Conservation (phyloP, 2,888 invertebrate species). For the Latrodectus hesperus region DNA sequence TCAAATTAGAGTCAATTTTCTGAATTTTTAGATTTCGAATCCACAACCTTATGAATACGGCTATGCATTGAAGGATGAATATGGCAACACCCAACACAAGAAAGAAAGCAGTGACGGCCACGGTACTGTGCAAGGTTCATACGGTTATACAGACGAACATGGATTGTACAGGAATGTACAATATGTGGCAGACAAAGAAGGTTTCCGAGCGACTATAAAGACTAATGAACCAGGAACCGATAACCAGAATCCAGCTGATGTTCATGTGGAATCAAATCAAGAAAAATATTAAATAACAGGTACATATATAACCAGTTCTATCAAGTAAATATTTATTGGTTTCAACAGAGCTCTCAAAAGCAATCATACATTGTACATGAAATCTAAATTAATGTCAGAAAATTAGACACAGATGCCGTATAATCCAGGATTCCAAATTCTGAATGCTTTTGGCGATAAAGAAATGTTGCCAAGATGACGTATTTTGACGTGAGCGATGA, state of each 20-base stretch:
- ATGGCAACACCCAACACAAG: conserved; percentile 43
- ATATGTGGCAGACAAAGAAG: conserved; percentile 51
- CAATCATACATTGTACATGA: too few species aligned
- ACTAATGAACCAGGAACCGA: conserved; percentile 62
- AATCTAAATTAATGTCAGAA: too few species aligned
- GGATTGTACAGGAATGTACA: conserved; percentile 43
- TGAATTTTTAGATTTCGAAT: conserved; percentile 1
- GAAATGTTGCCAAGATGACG: too few species aligned
- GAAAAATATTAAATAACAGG: conserved; percentile 1
- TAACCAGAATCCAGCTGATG: conserved; percentile 49
- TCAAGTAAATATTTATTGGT: too few species aligned
- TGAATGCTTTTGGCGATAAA: too few species aligned
- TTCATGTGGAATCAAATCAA: conserved; percentile 25
- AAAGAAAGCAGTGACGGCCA: conserved; percentile 45
- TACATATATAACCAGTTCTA: too few species aligned
- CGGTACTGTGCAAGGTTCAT: conserved; percentile 39
- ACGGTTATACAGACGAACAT: conserved; percentile 47
- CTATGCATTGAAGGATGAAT: conserved; percentile 40
- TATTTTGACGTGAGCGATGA: too few species aligned
- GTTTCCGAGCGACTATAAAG: conserved; percentile 43
- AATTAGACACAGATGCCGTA: too few species aligned
- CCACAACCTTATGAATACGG: conserved; percentile 53
- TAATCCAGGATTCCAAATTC: too few species aligned
- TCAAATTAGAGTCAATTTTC: background rate
- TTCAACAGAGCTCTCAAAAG: too few species aligned